These are phyloP conservation scores for Phoebastria nigripes DNA, from an alignment of 2,797 vertebrate genomes.

Conservation along the genomic window DNA sequence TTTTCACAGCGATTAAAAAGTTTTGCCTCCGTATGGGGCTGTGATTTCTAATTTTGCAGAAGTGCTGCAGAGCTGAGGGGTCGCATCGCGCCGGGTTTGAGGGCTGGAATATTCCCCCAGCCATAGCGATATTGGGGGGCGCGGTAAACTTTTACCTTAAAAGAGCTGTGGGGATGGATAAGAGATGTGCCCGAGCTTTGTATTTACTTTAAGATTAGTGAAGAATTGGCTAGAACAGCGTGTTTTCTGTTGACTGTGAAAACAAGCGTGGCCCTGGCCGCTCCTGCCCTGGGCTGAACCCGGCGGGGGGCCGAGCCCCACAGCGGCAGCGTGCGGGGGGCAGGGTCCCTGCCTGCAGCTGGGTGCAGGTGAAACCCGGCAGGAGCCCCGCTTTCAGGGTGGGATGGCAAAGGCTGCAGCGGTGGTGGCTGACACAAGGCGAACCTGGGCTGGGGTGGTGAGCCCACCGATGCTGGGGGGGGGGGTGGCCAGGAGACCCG, in stretches of 20 bases:
- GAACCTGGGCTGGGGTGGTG: not conserved
- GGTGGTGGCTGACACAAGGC: not conserved
- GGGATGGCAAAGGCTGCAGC: not conserved
- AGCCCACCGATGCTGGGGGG: constrained; percentile 13
- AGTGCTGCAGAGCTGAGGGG: not conserved
- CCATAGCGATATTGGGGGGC: accelerated
- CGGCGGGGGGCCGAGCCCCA: accelerated
- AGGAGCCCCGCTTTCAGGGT: not conserved
- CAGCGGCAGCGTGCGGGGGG: accelerated
- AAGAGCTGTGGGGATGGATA: not conserved
- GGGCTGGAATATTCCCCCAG: not conserved
- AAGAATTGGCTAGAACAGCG: not conserved
- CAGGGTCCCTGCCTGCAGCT: not conserved
- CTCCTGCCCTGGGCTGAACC: not conserved
- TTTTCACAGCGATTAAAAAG: not conserved
- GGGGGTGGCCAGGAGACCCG: not conserved
- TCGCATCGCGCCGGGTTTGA: accelerated
- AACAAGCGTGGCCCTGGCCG: not conserved
- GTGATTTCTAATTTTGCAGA: not conserved
- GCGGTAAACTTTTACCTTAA: not conserved
- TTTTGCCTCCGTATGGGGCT: accelerated
- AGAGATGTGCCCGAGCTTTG: not conserved
- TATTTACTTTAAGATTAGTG: constrained; percentile 33
- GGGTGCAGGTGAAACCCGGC: not conserved
- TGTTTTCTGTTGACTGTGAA: constrained; percentile 5